A percentile compares a stretch with the other conserved stretches of the same genome.
These are phyloP conservation scores for Hipparchia semele DNA, from an alignment of 2,888 invertebrate genomes.

Conservation along the genomic window DNA sequence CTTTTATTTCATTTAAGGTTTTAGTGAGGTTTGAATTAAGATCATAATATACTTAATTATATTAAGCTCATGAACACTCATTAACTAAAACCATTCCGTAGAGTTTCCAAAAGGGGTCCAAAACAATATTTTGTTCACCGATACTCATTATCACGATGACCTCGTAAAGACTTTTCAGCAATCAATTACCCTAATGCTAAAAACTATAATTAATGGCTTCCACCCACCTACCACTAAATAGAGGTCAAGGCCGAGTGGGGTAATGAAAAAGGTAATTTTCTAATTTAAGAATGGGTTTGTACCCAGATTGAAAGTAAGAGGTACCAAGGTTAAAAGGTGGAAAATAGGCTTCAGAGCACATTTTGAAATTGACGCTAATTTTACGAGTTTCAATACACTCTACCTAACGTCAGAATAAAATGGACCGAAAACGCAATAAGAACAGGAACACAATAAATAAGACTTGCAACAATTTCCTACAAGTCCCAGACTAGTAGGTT, in stretches of 20 bases:
- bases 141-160: slow-evolving; percentile 10
- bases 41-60: no score
- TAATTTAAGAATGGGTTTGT: neutral
- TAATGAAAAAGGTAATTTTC: slow-evolving; percentile 7
- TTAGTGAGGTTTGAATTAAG: neutral
- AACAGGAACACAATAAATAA: slow-evolving; percentile 4
- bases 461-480: neutral
- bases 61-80: neutral
- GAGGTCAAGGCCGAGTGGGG: slow-evolving; percentile 2
- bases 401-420: no score
- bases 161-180: slow-evolving; percentile 10
- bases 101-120: neutral
- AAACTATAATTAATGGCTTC: slow-evolving; percentile 17
- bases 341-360: no score
- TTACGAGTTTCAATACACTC: no score
- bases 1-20: no score
- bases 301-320: neutral
- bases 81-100: neutral
- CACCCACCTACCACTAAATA: neutral
- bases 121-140: neutral
- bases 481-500: neutral
- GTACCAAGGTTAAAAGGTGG: neutral
- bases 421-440: no score
- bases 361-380: no score
- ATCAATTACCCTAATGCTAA: slow-evolving; percentile 18